phyloP scores from a whole-genome alignment of 2,113 vertebrate species.

The Zosterops japonicus region DNA sequence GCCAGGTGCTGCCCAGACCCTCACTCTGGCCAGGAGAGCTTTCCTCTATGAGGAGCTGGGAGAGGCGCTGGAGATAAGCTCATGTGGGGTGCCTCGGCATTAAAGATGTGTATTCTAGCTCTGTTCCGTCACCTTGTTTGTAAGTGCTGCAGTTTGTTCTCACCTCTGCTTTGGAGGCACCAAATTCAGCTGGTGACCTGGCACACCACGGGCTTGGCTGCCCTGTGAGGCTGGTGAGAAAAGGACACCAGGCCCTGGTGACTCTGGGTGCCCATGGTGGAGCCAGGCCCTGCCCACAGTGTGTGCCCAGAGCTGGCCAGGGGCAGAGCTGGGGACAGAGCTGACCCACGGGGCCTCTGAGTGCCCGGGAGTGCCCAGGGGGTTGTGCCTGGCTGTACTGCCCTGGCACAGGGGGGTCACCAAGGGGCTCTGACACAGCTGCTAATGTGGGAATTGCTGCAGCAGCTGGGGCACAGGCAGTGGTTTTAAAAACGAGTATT shows the following conservation, averaged over 20 bases:
- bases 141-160: not conserved
- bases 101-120: not conserved
- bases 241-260: not conserved
- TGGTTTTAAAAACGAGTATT: not conserved
- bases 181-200: not conserved
- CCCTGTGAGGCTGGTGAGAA: fast-evolving
- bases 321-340: not conserved
- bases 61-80: fast-evolving
- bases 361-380: not conserved
- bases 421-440: not conserved
- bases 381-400: not conserved
- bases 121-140: not conserved
- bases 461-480: not conserved
- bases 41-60: not conserved
- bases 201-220: fast-evolving
- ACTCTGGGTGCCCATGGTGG: not conserved
- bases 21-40: fast-evolving
- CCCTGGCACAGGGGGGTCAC: not conserved
- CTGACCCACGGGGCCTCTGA: not conserved
- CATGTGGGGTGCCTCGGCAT: fast-evolving
- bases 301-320: fast-evolving
- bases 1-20: fast-evolving
- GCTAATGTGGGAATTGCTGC: not conserved
- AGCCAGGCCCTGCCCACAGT: not conserved
- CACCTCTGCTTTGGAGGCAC: not conserved